A percentile compares a stretch with the other conserved stretches of the same genome.
phyloP scores from a whole-genome alignment of 2,113 vertebrate species.

The Cercopithecus mona region DNA sequence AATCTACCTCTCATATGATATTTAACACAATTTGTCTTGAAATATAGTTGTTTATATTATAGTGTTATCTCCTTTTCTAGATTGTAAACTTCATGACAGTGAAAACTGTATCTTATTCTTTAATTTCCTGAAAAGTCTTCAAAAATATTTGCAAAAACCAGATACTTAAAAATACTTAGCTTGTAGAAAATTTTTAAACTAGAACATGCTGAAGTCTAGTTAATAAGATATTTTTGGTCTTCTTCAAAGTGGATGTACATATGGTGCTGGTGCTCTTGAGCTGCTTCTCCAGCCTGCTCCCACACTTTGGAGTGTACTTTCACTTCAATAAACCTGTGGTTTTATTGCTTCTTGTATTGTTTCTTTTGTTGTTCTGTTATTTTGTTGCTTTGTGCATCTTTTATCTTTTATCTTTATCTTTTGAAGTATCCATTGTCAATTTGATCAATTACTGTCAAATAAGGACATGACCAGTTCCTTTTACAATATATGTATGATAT shows the following conservation, averaged over 20 bases:
- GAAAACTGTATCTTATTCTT: background rate
- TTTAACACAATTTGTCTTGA: background rate
- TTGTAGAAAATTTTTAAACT: conserved; percentile 3
- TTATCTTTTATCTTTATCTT: too few relatives aligned
- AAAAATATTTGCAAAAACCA: background rate
- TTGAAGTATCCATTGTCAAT: background rate
- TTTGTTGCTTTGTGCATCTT: too few relatives aligned
- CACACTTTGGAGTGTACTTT: too few relatives aligned
- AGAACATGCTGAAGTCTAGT: background rate
- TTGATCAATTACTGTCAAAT: background rate
- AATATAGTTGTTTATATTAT: background rate
- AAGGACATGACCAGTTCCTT: background rate
- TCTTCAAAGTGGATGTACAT: background rate
- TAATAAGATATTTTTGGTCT: background rate
- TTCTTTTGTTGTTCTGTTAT: too few relatives aligned
- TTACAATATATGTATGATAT: background rate
- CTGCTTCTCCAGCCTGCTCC: too few relatives aligned
- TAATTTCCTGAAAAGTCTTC: background rate
- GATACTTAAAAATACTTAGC: background rate
- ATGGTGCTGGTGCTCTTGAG: too few relatives aligned
- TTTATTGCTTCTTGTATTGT: too few relatives aligned
- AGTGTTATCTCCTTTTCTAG: background rate
- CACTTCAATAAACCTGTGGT: too few relatives aligned
- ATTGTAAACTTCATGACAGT: background rate
- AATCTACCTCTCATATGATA: background rate